phyloP scores from a whole-genome alignment of 2,888 invertebrate species.

The Theodoxus fluviatilis region DNA sequence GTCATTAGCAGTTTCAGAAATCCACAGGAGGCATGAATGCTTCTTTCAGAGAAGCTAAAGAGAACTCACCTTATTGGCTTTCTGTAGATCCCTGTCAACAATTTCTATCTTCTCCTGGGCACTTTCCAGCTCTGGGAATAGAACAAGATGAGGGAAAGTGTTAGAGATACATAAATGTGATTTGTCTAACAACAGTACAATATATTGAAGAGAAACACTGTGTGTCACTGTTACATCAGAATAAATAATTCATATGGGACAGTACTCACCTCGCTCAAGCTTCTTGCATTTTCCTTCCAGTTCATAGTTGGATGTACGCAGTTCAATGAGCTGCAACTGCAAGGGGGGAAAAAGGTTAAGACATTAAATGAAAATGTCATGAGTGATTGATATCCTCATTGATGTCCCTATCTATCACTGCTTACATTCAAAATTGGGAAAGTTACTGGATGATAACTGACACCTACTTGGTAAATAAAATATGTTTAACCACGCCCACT shows the following conservation, averaged over 20 bases:
- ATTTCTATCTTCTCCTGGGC: conserved; percentile 52
- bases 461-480: too few relatives aligned
- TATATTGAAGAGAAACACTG: background rate
- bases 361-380: conserved; percentile 4
- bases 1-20: too few relatives aligned
- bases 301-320: conserved; percentile 66
- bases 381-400: too few relatives aligned
- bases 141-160: too few relatives aligned
- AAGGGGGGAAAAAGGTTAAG: conserved; percentile 38
- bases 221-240: background rate
- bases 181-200: background rate
- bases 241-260: background rate
- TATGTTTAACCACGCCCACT: background rate
- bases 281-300: conserved; percentile 64
- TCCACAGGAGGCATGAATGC: too few relatives aligned
- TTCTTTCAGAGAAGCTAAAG: conserved; percentile 8
- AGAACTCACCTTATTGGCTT: conserved; percentile 57
- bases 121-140: conserved; percentile 54
- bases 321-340: conserved; percentile 66
- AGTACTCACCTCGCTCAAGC: conserved; percentile 60
- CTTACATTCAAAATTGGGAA: too few relatives aligned
- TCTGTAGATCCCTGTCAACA: conserved; percentile 62
- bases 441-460: too few relatives aligned
- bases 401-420: too few relatives aligned
- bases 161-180: background rate